Evolutionary conservation across 1,140 invertebrate genomes (phyloP).

Genomic region (Trichoplusia ni): DNA sequence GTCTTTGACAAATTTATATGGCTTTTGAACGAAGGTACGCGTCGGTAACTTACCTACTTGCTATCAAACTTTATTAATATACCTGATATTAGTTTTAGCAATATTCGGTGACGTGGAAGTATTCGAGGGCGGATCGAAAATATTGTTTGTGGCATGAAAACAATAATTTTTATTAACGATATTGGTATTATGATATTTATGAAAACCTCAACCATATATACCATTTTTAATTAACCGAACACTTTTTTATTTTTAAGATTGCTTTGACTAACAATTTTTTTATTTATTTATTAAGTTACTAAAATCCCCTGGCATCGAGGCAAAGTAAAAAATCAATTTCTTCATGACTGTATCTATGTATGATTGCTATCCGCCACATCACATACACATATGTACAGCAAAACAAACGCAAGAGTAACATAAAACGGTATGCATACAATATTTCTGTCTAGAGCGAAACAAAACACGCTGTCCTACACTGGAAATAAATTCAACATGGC

Average conservation of each 20-base stretch:
- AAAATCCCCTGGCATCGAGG: too few relatives aligned
- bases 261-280: too few relatives aligned
- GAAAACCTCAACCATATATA: too few relatives aligned
- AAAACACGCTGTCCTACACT: not conserved
- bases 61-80: slow-evolving; percentile 44
- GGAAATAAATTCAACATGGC: slow-evolving; percentile 24
- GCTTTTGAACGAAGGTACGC: too few relatives aligned
- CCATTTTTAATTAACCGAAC: too few relatives aligned
- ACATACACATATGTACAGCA: not conserved
- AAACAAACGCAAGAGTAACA: not conserved
- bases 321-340: too few relatives aligned
- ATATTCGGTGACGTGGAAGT: not conserved
- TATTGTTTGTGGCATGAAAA: not conserved
- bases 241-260: too few relatives aligned
- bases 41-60: too few relatives aligned
- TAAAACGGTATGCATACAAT: slow-evolving; percentile 7
- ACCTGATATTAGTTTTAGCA: slow-evolving; percentile 34
- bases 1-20: too few relatives aligned
- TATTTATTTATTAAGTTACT: too few relatives aligned
- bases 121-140: not conserved
- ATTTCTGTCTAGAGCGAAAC: slow-evolving; percentile 8
- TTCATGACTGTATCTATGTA: not conserved
- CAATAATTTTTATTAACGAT: not conserved
- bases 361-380: not conserved
- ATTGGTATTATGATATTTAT: too few relatives aligned